Evolutionary conservation across 2,888 invertebrate genomes (phyloP).

Genomic region (Hipparchia sbordonii): DNA sequence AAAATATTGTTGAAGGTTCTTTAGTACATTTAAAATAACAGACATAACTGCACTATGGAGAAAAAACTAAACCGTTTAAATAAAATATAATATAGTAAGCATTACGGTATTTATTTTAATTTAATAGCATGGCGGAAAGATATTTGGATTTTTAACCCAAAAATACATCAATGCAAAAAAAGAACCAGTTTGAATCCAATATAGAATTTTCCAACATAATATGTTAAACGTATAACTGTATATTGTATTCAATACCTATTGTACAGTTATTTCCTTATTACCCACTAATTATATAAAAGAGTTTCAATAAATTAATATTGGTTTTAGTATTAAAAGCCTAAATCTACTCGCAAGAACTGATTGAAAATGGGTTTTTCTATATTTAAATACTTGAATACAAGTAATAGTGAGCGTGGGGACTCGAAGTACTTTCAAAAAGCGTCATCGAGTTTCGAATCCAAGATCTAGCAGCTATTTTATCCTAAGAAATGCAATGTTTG

Average conservation of each 20-base stretch:
- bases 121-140: neutral
- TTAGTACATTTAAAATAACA: too few species aligned
- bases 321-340: slow-evolving; percentile 5
- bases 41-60: too few species aligned
- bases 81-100: too few species aligned
- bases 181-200: slow-evolving; percentile 1
- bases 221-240: neutral
- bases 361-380: neutral
- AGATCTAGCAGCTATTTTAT: too few species aligned
- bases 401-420: too few species aligned
- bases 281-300: neutral
- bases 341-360: neutral
- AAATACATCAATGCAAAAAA: neutral
- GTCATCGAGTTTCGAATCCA: too few species aligned
- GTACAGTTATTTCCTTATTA: slow-evolving; percentile 1
- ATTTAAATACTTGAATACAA: too few species aligned
- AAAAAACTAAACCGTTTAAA: neutral
- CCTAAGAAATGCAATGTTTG: too few species aligned
- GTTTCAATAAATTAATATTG: neutral
- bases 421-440: too few species aligned
- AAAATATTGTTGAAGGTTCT: too few species aligned
- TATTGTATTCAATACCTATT: neutral
- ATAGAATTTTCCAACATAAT: neutral
- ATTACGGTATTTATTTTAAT: neutral
- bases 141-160: neutral